phyloP scores from a whole-genome alignment of 2,797 vertebrate species.

The Hypotaenidia philippensis region DNA sequence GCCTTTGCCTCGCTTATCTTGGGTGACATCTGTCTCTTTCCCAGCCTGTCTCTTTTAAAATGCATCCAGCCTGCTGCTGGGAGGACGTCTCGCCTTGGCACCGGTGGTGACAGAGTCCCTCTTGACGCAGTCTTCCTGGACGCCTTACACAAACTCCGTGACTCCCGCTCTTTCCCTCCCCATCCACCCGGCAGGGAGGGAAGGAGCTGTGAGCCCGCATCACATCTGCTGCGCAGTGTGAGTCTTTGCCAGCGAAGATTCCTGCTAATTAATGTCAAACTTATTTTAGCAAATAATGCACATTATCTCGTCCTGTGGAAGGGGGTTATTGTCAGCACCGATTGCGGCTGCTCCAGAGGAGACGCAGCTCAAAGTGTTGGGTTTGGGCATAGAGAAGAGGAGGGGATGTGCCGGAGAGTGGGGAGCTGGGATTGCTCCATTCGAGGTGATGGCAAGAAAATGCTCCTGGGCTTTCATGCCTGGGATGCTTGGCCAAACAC shows the following conservation, averaged over 20 bases:
- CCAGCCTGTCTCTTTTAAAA: conserved; percentile 9
- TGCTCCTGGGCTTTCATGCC: neutral
- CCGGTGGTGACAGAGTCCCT: neutral
- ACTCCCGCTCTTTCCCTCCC: neutral
- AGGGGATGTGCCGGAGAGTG: neutral
- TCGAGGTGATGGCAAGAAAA: rapidly evolving
- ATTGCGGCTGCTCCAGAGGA: rapidly evolving
- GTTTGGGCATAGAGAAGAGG: neutral
- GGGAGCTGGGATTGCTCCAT: neutral
- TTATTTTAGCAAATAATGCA: conserved; percentile 69
- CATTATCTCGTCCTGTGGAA: conserved; percentile 51
- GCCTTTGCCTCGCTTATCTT: neutral
- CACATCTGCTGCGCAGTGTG: conserved; percentile 66
- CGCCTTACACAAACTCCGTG: neutral
- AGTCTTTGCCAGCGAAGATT: conserved; percentile 34
- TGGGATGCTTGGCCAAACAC: neutral
- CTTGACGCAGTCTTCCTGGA: conserved; percentile 38
- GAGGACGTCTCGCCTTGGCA: neutral
- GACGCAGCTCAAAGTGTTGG: neutral
- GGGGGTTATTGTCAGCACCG: conserved; percentile 21
- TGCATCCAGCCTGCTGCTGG: neutral
- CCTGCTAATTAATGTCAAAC: conserved; percentile 77
- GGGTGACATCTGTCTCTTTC: neutral
- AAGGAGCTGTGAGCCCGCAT: conserved; percentile 51
- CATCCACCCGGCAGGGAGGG: conserved; percentile 15